These are phyloP conservation scores for Rhinoptilus africanus DNA, from an alignment of 2,113 vertebrate species.

Conservation along the genomic window DNA sequence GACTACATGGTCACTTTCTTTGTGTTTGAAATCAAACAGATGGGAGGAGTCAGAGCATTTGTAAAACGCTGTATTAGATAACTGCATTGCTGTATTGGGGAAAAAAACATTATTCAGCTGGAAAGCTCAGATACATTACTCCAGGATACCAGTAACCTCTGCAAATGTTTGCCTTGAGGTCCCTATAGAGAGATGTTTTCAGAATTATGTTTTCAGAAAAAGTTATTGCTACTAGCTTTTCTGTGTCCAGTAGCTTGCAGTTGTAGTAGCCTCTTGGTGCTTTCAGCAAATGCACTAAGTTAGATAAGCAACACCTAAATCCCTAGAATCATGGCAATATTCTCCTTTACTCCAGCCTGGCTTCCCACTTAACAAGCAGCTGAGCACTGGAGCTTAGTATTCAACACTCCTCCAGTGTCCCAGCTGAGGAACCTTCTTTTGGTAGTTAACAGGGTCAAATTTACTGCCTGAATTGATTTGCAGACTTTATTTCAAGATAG, in stretches of 20 bases:
- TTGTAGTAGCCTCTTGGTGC: not conserved
- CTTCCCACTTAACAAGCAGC: not conserved
- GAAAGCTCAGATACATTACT: not conserved
- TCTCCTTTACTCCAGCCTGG: not conserved
- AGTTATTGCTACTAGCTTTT: not conserved
- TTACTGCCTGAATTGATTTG: not conserved
- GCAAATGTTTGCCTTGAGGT: not conserved
- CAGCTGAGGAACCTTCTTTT: not conserved
- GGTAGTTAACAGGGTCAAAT: not conserved
- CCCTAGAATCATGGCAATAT: not conserved
- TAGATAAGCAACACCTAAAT: not conserved
- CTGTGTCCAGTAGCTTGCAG: not conserved
- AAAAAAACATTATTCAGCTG: not conserved
- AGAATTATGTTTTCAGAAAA: not conserved
- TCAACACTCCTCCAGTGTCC: not conserved
- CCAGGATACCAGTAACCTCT: not conserved
- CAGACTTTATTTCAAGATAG: not conserved
- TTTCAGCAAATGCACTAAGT: not conserved
- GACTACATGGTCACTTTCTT: not conserved
- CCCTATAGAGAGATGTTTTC: not conserved
- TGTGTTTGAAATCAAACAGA: not conserved
- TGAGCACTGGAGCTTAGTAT: not conserved
- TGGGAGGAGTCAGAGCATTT: not conserved
- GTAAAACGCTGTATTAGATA: not conserved
- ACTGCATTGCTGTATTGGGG: not conserved